phyloP scores from a whole-genome alignment of 64 coral and sea anemone genomes.

The Actinia tenebrosa region DNA sequence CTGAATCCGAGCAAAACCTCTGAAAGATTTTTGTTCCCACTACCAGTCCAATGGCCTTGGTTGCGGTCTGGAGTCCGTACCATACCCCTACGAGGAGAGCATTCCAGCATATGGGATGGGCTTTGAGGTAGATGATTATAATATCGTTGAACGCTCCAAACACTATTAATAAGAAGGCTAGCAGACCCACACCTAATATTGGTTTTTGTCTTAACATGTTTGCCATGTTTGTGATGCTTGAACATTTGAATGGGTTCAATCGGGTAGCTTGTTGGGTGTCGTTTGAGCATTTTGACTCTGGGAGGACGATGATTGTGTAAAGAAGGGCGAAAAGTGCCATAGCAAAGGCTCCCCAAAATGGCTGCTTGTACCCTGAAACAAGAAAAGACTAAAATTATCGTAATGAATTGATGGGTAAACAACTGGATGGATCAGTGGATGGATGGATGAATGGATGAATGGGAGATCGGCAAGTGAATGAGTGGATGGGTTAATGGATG shows the following conservation, averaged over 20 bases:
- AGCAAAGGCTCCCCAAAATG: slow-evolving; percentile 42
- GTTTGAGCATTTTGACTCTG: slow-evolving; percentile 13
- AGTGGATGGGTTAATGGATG: too few relatives aligned
- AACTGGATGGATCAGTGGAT: too few relatives aligned
- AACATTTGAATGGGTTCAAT: slow-evolving; percentile 27
- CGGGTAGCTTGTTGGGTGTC: slow-evolving; percentile 16
- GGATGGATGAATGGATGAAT: too few relatives aligned
- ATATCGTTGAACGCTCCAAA: slow-evolving; percentile 40
- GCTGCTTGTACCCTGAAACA: slow-evolving; percentile 46
- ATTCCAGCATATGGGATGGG: slow-evolving; percentile 37
- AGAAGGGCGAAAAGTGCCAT: slow-evolving; percentile 18
- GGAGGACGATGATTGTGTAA: slow-evolving; percentile 26
- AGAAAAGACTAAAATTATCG: background rate
- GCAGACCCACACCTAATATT: slow-evolving; percentile 14
- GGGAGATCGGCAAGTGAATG: too few relatives aligned
- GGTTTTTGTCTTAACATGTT: slow-evolving; percentile 26
- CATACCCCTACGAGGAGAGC: slow-evolving; percentile 21
- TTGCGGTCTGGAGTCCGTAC: background rate
- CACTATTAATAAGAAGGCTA: slow-evolving; percentile 39
- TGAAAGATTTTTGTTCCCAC: slow-evolving; percentile 24
- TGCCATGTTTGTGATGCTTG: slow-evolving; percentile 28
- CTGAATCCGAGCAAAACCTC: slow-evolving; percentile 29
- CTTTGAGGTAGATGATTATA: slow-evolving; percentile 46
- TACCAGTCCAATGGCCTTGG: slow-evolving; percentile 22
- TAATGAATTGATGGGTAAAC: too few relatives aligned